phyloP scores from a whole-genome alignment of 1,140 invertebrate species.

The Neodiprion pinetum region DNA sequence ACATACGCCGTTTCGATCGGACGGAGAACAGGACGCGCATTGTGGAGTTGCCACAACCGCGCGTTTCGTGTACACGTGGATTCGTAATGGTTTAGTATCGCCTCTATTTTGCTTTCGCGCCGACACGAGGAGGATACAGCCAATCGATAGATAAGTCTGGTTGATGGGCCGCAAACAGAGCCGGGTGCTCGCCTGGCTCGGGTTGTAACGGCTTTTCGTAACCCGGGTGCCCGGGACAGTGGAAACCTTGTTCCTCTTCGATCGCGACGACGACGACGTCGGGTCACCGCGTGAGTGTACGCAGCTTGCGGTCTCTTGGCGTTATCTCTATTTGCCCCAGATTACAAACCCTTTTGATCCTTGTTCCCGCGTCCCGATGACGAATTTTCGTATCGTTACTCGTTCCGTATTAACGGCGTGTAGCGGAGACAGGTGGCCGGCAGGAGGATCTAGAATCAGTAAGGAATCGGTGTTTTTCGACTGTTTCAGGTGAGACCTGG shows the following conservation, averaged over 20 bases:
- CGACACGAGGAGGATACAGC: neutral
- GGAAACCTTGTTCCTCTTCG: conserved; percentile 38
- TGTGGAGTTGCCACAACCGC: no score
- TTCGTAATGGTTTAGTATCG: no score
- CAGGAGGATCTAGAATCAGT: neutral
- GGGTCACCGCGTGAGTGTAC: conserved; percentile 40
- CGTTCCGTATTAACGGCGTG: no score
- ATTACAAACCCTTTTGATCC: neutral
- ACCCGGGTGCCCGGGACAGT: conserved; percentile 35
- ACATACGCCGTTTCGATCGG: no score
- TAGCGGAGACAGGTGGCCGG: no score
- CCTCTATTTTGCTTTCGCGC: no score
- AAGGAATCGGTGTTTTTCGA: neutral
- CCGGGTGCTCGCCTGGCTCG: conserved; percentile 42
- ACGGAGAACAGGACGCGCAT: no score
- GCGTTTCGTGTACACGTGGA: no score
- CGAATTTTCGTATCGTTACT: no score
- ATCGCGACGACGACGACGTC: conserved; percentile 25
- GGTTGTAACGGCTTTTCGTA: conserved; percentile 31
- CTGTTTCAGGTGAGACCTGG: conserved; percentile 58
- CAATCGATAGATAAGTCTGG: conserved; percentile 57
- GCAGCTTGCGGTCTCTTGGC: conserved; percentile 54
- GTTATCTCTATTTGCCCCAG: conserved; percentile 38
- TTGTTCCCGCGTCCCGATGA: conserved; percentile 4
- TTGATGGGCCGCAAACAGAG: conserved; percentile 55